Evolutionary conservation across 1,140 invertebrate species (phyloP).

Genomic region (Nasonia longicornis): DNA sequence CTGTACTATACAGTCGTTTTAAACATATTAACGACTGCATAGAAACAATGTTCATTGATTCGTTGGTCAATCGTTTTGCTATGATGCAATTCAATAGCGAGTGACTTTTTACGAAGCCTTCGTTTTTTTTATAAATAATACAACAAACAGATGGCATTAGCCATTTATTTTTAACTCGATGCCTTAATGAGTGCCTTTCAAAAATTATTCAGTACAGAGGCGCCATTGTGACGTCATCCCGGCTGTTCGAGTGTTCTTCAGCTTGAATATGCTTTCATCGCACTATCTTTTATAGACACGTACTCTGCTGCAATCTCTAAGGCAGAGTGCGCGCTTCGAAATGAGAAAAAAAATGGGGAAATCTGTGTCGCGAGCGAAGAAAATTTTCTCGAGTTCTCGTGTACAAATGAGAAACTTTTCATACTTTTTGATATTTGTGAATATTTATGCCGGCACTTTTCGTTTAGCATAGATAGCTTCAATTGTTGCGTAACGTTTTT

Average conservation of each 20-base stretch:
- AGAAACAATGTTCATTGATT: too few relatives aligned
- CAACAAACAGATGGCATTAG: background rate
- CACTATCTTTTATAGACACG: background rate
- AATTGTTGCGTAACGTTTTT: too few relatives aligned
- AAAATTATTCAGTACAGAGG: background rate
- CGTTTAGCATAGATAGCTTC: too few relatives aligned
- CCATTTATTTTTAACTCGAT: background rate
- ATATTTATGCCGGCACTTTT: background rate
- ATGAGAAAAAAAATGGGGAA: background rate
- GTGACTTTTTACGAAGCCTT: too few relatives aligned
- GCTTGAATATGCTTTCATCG: background rate
- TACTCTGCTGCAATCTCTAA: background rate
- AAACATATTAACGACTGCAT: too few relatives aligned
- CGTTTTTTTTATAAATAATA: too few relatives aligned
- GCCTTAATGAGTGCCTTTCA: background rate
- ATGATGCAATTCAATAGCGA: too few relatives aligned
- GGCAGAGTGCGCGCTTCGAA: background rate
- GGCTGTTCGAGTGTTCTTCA: background rate
- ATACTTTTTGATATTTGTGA: background rate
- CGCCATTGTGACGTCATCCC: slow-evolving; percentile 11
- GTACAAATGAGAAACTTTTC: background rate
- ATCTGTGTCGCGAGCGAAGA: background rate
- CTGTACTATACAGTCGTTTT: too few relatives aligned
- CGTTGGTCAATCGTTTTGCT: too few relatives aligned
- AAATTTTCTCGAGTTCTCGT: background rate